Base-by-base conservation (phyloP, 1,140 invertebrate genomes). In the Aphelenchoides besseyi region DNA sequence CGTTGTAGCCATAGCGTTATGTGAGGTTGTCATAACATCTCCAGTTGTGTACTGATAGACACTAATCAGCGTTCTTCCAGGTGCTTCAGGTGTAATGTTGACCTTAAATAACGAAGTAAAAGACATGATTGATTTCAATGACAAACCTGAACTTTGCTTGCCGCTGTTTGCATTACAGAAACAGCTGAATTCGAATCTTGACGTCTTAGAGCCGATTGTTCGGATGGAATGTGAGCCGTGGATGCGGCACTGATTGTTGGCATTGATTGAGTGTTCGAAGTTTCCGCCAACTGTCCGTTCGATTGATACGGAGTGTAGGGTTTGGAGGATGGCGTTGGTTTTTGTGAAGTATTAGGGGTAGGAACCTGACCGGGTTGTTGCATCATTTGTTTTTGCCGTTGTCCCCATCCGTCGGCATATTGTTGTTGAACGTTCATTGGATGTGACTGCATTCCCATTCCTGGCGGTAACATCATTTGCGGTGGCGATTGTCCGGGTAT, bases 31-130 rank as follows among this genome's bases (percentile, higher is more conserved):
- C 55, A 59, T 59, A 28, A 59, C 30, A 33, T 66, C 63, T 26
- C 26, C 32, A 8, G 35, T 35, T 29, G 77, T 35, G 57, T 80
- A 69, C 37, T 82, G 71, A 32, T 79, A 79, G 9, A 79, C 78
- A 54, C 80, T 82, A n/a, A 79, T 79, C 37, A 79, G 62, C 2
- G 80, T 79, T 36, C 77, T 33, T 18, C 78, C 78, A 2, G 80
- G 35, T 16, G 57, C 29, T 55, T 79, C 80, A 18, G 80, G 77
- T 5, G 68, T 77, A 12, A 79, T 79, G 62, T 79, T 79, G 2
- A 79, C 78, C 76, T 78, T 1, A 48, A 82, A 57, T 1, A 73
- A 54, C 23, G 37, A 23, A 66, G 23, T 66, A 30, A 68, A 33
- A 68, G n/a, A 2, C n/a, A 26, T 28, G 23, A 70, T 8, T 23